Percentiles rank a stretch among this genome's conserved stretches.
Conservation (phyloP, 1,140 invertebrate genomes). For the Glossosoma conforme region DNA sequence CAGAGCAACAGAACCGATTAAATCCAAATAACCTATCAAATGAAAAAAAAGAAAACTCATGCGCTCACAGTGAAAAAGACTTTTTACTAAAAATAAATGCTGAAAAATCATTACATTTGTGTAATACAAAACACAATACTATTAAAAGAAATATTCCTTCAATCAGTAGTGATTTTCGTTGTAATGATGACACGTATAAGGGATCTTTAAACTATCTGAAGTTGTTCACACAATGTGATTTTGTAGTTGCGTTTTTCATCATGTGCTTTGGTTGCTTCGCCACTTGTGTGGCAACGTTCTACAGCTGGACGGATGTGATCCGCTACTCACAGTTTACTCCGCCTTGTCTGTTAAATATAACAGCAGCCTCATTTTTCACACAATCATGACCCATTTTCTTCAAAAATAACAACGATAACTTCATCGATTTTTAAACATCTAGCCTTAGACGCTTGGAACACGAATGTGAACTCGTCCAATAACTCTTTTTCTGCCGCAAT, state of each 20-base stretch:
- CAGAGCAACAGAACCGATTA: constrained; percentile 32
- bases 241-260: constrained; percentile 45
- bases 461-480: no score
- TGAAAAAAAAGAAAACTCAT: constrained; percentile 32
- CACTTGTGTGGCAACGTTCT: constrained; percentile 56
- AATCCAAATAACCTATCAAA: constrained; percentile 26
- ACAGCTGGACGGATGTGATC: constrained; percentile 56
- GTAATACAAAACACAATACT: constrained; percentile 27
- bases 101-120: constrained; percentile 25
- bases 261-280: constrained; percentile 53
- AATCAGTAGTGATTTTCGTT: no score
- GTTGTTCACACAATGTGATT: constrained; percentile 24
- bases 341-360: constrained; percentile 59
- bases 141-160: constrained; percentile 15
- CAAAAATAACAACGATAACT: no score
- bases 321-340: constrained; percentile 55
- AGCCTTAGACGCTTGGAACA: no score
- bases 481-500: no score
- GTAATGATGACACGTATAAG: constrained; percentile 37
- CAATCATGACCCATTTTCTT: no score
- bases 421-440: no score
- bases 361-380: constrained; percentile 39
- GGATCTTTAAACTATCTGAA: constrained; percentile 28
- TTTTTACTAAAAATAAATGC: constrained; percentile 21
- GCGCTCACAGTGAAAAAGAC: not conserved